These are phyloP conservation scores for Siniperca knerii DNA, from an alignment of 2,113 vertebrate genomes.

Conservation along the genomic window DNA sequence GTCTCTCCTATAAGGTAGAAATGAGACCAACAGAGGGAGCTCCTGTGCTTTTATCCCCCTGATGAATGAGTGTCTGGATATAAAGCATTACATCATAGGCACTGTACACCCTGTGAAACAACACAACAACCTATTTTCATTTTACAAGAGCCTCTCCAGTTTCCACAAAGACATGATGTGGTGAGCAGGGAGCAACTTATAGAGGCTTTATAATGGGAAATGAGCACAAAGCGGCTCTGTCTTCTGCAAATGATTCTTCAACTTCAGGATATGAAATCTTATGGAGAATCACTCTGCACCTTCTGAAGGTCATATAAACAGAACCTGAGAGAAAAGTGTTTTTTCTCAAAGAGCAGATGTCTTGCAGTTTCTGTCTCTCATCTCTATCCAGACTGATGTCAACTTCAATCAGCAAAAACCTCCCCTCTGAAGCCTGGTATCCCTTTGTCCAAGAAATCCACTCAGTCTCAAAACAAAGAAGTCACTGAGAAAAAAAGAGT, in stretches of 20 bases:
- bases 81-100: constrained; percentile 56
- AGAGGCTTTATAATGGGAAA: background rate
- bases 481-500: constrained; percentile 37
- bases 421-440: background rate
- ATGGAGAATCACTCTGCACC: constrained; percentile 33
- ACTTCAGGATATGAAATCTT: constrained; percentile 25
- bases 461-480: constrained; percentile 60
- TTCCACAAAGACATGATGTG: constrained; percentile 15
- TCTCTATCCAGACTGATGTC: constrained; percentile 25
- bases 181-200: background rate
- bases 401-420: constrained; percentile 7
- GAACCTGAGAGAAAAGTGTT: background rate
- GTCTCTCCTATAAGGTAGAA: background rate
- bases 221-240: constrained; percentile 27
- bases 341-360: constrained; percentile 14
- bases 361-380: background rate
- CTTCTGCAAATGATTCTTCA: constrained; percentile 19
- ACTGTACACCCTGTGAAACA: constrained; percentile 23
- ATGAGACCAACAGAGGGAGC: constrained; percentile 71
- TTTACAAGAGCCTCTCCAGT: constrained; percentile 16
- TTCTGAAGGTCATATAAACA: constrained; percentile 20
- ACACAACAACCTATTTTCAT: constrained; percentile 36
- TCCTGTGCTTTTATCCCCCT: constrained; percentile 15
- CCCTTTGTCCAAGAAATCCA: constrained; percentile 35
- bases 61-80: constrained; percentile 41